Percentiles rank a stretch among this genome's conserved stretches.
These are phyloP conservation scores for Tryphoninae sp. DNA, from an alignment of 2,888 invertebrate species.

Conservation along the genomic window DNA sequence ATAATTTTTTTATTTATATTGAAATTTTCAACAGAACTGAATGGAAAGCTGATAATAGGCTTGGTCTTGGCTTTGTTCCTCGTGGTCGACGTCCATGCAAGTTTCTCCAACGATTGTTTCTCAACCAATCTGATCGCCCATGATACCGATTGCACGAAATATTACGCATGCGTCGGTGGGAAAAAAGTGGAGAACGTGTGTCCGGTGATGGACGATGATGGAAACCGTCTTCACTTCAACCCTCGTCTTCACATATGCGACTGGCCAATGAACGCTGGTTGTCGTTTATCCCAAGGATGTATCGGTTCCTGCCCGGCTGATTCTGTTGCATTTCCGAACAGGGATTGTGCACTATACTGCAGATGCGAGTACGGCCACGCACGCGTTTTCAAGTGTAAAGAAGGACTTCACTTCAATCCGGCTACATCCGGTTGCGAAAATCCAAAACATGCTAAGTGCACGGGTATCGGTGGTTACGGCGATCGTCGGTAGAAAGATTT, in stretches of 20 bases:
- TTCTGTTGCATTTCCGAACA: slow-evolving; percentile 60
- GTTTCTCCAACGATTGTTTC: slow-evolving; percentile 54
- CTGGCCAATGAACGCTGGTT: slow-evolving; percentile 61
- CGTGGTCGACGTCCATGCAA: no score
- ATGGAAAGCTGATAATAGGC: no score
- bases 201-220: slow-evolving; percentile 15
- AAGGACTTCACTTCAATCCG: slow-evolving; percentile 62
- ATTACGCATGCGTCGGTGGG: slow-evolving; percentile 68
- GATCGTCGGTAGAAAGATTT: background rate
- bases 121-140: slow-evolving; percentile 45
- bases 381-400: slow-evolving; percentile 63
- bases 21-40: no score
- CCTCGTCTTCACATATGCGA: slow-evolving; percentile 58
- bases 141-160: slow-evolving; percentile 67
- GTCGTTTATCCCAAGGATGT: slow-evolving; percentile 52
- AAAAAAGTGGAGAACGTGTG: slow-evolving; percentile 58
- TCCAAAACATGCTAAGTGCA: slow-evolving; percentile 61
- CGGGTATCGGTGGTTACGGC: background rate
- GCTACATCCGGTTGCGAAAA: slow-evolving; percentile 59
- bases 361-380: slow-evolving; percentile 63
- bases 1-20: no score
- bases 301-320: slow-evolving; percentile 66
- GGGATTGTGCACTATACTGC: slow-evolving; percentile 70
- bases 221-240: slow-evolving; percentile 62
- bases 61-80: no score